A percentile compares a stretch with the other conserved stretches of the same genome.
Evolutionary conservation across 2,113 vertebrate species (phyloP).

Genomic region (Peucedramus taeniatus): DNA sequence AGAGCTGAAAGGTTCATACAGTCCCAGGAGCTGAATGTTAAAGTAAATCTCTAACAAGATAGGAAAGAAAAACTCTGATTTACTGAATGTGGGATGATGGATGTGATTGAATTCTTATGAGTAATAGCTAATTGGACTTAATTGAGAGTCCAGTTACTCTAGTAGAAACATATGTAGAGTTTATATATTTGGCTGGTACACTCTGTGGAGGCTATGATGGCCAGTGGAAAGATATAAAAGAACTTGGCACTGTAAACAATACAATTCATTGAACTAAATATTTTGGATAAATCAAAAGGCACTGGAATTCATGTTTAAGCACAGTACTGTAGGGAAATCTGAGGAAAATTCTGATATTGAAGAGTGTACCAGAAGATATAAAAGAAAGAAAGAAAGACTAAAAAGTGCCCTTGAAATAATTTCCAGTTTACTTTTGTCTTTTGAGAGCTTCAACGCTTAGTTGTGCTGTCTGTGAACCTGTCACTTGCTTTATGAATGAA

Average conservation of each 20-base stretch:
- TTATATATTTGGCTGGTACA: conserved; percentile 63
- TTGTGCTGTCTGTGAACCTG: not conserved
- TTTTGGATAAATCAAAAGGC: conserved; percentile 16
- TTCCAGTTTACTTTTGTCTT: not conserved
- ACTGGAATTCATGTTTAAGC: not conserved
- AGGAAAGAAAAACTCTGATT: conserved; percentile 31
- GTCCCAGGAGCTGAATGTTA: not conserved
- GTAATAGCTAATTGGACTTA: conserved; percentile 56
- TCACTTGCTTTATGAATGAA: not conserved
- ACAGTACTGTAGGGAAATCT: not conserved
- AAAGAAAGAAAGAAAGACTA: not conserved
- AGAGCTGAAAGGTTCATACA: conserved; percentile 16
- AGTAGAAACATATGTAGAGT: conserved; percentile 58
- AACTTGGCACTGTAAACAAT: conserved; percentile 10
- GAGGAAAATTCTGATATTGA: not conserved
- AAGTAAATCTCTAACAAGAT: not conserved
- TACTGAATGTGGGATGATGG: conserved; percentile 47
- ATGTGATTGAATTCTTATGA: conserved; percentile 65
- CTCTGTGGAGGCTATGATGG: conserved; percentile 1
- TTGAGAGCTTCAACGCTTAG: not conserved
- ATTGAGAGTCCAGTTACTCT: conserved; percentile 60
- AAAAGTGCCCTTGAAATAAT: not conserved
- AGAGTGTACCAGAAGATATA: not conserved
- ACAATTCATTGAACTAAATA: not conserved
- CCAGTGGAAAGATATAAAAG: conserved; percentile 13